phyloP scores from a whole-genome alignment of 2,888 invertebrate species.

The Xestia sexstrigata region DNA sequence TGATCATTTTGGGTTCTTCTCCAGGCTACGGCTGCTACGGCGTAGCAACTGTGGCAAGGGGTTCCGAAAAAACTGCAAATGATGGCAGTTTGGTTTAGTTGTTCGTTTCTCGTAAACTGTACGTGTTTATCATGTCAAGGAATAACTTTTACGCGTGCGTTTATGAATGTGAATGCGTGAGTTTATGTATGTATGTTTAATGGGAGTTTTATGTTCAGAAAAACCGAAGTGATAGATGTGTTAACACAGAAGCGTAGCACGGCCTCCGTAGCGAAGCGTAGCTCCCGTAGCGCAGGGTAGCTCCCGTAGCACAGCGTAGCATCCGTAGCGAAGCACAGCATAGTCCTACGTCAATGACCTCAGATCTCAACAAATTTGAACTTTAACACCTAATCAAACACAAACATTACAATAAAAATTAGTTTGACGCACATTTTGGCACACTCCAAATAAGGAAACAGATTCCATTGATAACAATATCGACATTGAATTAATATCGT shows the following conservation, averaged over 20 bases:
- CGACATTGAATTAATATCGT: conserved; percentile 21
- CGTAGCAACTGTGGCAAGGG: conserved; percentile 3
- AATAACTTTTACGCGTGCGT: neutral
- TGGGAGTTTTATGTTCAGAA: neutral
- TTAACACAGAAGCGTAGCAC: too few species aligned
- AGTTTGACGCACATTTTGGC: conserved; percentile 10
- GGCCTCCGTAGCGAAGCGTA: neutral
- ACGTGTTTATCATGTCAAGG: too few species aligned
- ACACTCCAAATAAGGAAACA: neutral
- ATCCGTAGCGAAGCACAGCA: neutral
- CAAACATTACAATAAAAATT: neutral
- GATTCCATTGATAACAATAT: conserved; percentile 20
- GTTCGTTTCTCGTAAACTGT: neutral
- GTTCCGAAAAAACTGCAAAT: neutral
- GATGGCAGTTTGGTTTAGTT: too few species aligned
- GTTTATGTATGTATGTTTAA: neutral
- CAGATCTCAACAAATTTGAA: neutral
- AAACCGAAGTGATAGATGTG: neutral
- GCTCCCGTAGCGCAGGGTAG: neutral
- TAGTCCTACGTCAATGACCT: neutral
- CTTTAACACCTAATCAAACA: neutral
- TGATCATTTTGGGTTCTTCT: neutral
- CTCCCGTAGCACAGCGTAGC: neutral
- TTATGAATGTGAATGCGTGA: neutral
- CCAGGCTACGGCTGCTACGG: conserved; percentile 19